phyloP scores from a whole-genome alignment of 2,888 invertebrate genomes.

The Conus canariensis region DNA sequence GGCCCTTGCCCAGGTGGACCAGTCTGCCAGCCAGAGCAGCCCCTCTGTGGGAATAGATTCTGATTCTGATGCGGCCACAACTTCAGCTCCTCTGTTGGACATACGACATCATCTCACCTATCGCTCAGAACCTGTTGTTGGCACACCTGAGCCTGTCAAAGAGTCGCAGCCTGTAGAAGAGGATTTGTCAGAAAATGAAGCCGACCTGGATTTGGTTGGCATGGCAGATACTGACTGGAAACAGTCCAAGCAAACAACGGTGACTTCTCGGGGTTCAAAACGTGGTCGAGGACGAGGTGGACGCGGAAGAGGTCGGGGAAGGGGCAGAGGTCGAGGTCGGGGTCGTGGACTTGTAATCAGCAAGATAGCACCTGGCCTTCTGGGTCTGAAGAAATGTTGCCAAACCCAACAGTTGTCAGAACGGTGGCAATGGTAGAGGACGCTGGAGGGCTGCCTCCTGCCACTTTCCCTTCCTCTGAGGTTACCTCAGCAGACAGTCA shows the following conservation, averaged over 20 bases:
- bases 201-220: constrained; percentile 21
- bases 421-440: neutral
- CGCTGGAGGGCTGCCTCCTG: neutral
- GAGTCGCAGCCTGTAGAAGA: neutral
- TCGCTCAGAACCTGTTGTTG: constrained; percentile 7
- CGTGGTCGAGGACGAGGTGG: constrained; percentile 22
- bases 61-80: neutral
- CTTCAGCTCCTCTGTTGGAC: constrained; percentile 5
- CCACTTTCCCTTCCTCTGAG: neutral
- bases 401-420: neutral
- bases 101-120: constrained; percentile 24
- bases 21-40: neutral
- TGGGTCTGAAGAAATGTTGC: neutral
- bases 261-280: neutral
- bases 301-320: constrained; percentile 29
- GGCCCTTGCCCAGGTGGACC: neutral
- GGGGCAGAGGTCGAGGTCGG: constrained; percentile 26
- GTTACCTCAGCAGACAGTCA: neutral
- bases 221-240: constrained; percentile 26
- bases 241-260: neutral
- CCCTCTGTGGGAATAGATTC: neutral
- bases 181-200: constrained; percentile 7
- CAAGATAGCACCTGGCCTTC: neutral
- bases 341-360: neutral
- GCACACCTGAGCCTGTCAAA: neutral